phyloP scores from a whole-genome alignment of 2,888 invertebrate genomes.

The Apamea epomidion region DNA sequence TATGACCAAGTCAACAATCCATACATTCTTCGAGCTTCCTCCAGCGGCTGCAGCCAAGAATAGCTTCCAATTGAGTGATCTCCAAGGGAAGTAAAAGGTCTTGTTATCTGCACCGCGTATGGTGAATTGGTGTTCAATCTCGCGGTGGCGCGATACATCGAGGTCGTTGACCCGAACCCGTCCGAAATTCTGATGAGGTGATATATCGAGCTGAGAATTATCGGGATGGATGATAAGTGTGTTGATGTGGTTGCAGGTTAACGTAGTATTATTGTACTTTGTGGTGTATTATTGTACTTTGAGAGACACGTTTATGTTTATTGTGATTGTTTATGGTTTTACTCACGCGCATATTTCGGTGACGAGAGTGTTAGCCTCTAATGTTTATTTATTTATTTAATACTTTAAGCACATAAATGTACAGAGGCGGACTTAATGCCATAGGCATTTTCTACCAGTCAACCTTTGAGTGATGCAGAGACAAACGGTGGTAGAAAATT shows the following conservation, averaged over 20 bases:
- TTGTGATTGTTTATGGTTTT: constrained; percentile 17
- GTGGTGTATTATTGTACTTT: neutral
- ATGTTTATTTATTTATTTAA: too few species aligned
- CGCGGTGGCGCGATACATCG: constrained; percentile 59
- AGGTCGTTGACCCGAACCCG: constrained; percentile 58
- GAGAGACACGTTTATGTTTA: neutral
- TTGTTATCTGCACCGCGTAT: constrained; percentile 54
- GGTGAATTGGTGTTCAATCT: constrained; percentile 63
- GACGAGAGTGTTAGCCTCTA: neutral
- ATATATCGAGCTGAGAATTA: constrained; percentile 51
- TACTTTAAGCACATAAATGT: too few species aligned
- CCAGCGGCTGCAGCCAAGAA: constrained; percentile 30
- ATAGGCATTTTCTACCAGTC: too few species aligned
- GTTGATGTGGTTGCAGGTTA: neutral
- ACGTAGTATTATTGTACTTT: neutral
- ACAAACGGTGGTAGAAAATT: too few species aligned
- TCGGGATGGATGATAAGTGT: constrained; percentile 30
- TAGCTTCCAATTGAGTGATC: constrained; percentile 45
- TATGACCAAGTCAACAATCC: constrained; percentile 38
- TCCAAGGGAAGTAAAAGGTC: constrained; percentile 42
- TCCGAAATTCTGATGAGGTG: constrained; percentile 57
- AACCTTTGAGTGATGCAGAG: too few species aligned
- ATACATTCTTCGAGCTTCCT: constrained; percentile 23
- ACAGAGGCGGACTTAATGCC: too few species aligned
- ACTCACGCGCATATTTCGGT: neutral